Base-by-base conservation (phyloP, 2,797 vertebrate species). In the Myotis vivesi region DNA sequence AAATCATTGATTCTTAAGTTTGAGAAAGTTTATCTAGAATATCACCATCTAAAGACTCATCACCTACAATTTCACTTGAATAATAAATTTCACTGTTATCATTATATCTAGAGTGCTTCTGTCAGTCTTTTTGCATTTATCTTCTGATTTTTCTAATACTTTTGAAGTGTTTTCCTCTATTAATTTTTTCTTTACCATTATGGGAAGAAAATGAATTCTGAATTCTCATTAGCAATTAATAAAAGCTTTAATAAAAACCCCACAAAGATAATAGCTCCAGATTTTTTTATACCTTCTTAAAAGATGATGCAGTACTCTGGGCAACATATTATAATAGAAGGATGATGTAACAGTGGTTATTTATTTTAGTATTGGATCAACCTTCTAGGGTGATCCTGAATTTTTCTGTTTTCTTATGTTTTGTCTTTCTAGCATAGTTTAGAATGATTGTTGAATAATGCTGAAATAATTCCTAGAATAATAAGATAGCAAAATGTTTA, bases 161-260 rank as follows among this genome's bases (percentile, higher is more conserved):
- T 79, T 44, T 51, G 53, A 93, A 81, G 55, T 71, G 41, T 72
- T 76, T 93, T 85, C 38, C 28, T 41, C 57, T 69, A 71, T 76
- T 30, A 92, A 28, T 72, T 92, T 92, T 93, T 71, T 85, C 33
- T 89, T 94, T 75, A n/a, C 36, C n/a, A 33, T 49, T 77, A 46
- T 69, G 41, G 15, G 49, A 53, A 75, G 41, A 77, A 82, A 91
- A 87, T 59, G 33, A 86, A 68, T 92, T 80, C n/a, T 80, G 64
- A 76, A 30, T 94, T 86, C 6, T 85, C n/a, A 79, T 57, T 71
- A 89, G 59, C 84, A 71, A 55, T 84, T 90, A 87, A 68, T 20
- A 49, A 86, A 91, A 91, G 15, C 20, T 92, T 71, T 66, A 77
- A 46, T 62, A 87, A 76, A 75, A 59, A 36, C 16, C 5, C 20